Evolutionary conservation across 2,888 invertebrate genomes (phyloP).

Genomic region (Palloptera scutellata): DNA sequence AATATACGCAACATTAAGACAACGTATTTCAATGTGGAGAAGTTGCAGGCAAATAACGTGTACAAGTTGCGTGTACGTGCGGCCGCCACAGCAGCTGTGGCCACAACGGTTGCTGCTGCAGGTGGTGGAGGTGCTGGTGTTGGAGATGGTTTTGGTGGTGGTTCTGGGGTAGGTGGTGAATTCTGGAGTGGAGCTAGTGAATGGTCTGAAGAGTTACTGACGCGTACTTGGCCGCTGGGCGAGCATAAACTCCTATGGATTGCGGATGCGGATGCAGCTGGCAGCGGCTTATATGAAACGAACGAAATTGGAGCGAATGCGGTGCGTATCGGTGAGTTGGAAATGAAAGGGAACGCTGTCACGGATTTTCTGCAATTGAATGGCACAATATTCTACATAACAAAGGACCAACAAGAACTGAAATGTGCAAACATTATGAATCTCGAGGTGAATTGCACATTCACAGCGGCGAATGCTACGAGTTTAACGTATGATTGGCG

Average conservation of each 20-base stretch:
- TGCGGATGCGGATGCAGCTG: slow-evolving; percentile 75
- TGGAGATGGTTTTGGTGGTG: slow-evolving; percentile 70
- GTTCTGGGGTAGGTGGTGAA: slow-evolving; percentile 70
- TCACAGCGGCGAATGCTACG: slow-evolving; percentile 62
- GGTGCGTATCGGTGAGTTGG: slow-evolving; percentile 20
- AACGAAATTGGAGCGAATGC: slow-evolving; percentile 79
- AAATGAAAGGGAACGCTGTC: slow-evolving; percentile 55
- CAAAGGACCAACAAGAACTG: slow-evolving; percentile 28
- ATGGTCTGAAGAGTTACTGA: slow-evolving; percentile 47
- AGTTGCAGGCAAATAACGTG: slow-evolving; percentile 76
- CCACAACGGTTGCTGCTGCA: neutral
- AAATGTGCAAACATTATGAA: slow-evolving; percentile 49
- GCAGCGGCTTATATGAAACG: slow-evolving; percentile 81
- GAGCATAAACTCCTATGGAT: slow-evolving; percentile 49
- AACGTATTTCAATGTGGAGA: slow-evolving; percentile 72
- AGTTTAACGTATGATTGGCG: slow-evolving; percentile 91
- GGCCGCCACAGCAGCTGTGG: slow-evolving; percentile 66
- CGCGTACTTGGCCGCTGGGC: slow-evolving; percentile 55
- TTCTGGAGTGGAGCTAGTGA: slow-evolving; percentile 35
- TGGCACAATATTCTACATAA: slow-evolving; percentile 63
- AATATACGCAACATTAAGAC: slow-evolving; percentile 66
- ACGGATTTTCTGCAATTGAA: slow-evolving; percentile 69
- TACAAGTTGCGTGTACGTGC: slow-evolving; percentile 80
- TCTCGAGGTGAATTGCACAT: slow-evolving; percentile 67
- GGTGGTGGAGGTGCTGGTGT: too few species aligned